Base-by-base conservation (phyloP, 1,140 invertebrate genomes). In the Ceratosolen fusciceps region DNA sequence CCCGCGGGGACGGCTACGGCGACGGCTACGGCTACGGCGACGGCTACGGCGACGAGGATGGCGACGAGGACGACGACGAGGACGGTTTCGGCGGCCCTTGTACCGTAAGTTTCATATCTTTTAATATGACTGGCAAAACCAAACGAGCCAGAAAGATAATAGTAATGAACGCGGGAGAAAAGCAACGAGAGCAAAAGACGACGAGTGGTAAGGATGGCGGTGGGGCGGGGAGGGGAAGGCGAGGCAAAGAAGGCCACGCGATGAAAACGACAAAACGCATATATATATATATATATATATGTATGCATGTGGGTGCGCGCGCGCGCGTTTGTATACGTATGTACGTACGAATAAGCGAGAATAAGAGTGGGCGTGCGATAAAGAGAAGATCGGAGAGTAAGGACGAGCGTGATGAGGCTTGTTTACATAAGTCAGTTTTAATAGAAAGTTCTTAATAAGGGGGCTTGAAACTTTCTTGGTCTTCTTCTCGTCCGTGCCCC, bases 21-120 rank as follows among this genome's bases (percentile, higher is more conserved):
- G 19, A 56, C 62, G n/a, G n/a, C n/a, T n/a, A n/a, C n/a, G n/a
- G n/a, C n/a, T n/a, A n/a, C n/a, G n/a, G n/a, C n/a, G n/a, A n/a
- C n/a, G n/a, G n/a, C n/a, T n/a, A n/a, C n/a, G n/a, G n/a, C n/a
- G n/a, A n/a, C n/a, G n/a, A n/a, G n/a, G n/a, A n/a, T n/a, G n/a
- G n/a, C n/a, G n/a, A n/a, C n/a, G n/a, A n/a, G n/a, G n/a, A n/a
- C n/a, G n/a, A n/a, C n/a, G n/a, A n/a, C 74, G 12, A 43, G 5
- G 39, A 43, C 49, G 49, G 49, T 19, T 16, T 19, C 52, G 37
- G 68, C 75, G 19, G 62, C 62, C 70, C 58, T 52, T 74, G 81
- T 80, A 76, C 79, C 56, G 12, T 34, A 71, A 67, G 62, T 82
- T 82, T 77, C 70, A 68, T 76, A 76, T 34, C 62, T 49, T 76